These are phyloP conservation scores for Platichthys flesus DNA, from an alignment of 2,113 vertebrate genomes.

Conservation along the genomic window DNA sequence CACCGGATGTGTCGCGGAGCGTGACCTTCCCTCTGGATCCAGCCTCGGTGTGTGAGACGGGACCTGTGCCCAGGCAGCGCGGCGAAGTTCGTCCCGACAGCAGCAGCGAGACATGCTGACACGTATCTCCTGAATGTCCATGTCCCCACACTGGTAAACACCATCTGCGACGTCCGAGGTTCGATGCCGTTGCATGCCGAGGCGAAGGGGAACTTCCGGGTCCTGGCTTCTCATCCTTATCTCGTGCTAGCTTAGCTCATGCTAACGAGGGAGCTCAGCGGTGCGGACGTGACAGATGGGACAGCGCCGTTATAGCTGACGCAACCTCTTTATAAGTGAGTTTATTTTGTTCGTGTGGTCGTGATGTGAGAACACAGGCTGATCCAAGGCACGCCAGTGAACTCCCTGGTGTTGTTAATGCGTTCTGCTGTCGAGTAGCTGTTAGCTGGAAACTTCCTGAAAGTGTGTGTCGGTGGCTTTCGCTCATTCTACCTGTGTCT, in stretches of 20 bases:
- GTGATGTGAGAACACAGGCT: background rate
- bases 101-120: constrained; percentile 23
- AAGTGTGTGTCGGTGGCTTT: too few relatives aligned
- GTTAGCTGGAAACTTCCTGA: background rate
- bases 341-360: background rate
- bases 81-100: background rate
- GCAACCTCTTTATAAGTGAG: background rate
- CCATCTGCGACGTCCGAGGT: rapidly evolving
- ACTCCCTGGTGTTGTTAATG: background rate
- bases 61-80: background rate
- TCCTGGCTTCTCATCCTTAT: constrained; percentile 46
- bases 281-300: constrained; percentile 62
- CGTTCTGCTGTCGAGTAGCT: background rate
- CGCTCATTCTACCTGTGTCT: too few relatives aligned
- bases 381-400: background rate
- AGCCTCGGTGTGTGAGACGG: constrained; percentile 40
- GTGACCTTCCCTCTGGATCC: constrained; percentile 58
- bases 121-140: constrained; percentile 17
- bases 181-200: background rate
- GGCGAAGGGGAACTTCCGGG: background rate
- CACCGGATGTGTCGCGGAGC: constrained; percentile 67
- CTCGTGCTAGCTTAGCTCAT: constrained; percentile 46
- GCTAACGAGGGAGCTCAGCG: constrained; percentile 47
- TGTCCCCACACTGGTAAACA: constrained; percentile 59
- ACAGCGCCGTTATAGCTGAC: background rate